Evolutionary conservation across 2,797 vertebrate genomes (phyloP).

Genomic region (Chelon auratus): DNA sequence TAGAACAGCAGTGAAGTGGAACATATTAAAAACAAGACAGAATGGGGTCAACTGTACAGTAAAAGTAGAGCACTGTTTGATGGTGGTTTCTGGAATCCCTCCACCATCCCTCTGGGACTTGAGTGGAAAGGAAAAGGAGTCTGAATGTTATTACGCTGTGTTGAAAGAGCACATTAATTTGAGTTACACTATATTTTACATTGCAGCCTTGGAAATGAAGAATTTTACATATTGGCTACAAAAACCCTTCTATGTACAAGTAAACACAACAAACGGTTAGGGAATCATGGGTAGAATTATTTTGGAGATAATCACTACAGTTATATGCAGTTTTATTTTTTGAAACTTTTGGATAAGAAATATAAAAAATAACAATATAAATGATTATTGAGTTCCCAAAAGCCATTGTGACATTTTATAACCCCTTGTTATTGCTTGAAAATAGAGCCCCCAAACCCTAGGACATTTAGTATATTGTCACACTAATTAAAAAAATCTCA

Average conservation of each 20-base stretch:
- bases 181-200: not conserved
- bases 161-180: not conserved
- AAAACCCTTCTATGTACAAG: not conserved
- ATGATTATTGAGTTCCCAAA: not conserved
- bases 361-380: not conserved
- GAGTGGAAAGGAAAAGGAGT: not conserved
- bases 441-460: not conserved
- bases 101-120: not conserved
- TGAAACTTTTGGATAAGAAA: not conserved
- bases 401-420: not conserved
- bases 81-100: constrained; percentile 2
- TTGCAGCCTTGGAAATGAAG: not conserved
- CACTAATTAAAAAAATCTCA: too few relatives aligned
- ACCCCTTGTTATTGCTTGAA: not conserved
- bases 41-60: constrained; percentile 36
- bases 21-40: constrained; percentile 29
- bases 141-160: constrained; percentile 1
- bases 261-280: not conserved
- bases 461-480: too few relatives aligned
- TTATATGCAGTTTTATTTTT: not conserved
- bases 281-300: not conserved
- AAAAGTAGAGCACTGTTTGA: constrained; percentile 4
- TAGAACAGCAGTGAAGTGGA: constrained; percentile 20
- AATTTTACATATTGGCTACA: not conserved
- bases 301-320: not conserved